phyloP scores from a whole-genome alignment of 2,888 invertebrate genomes.

The Ectemnius continuus region DNA sequence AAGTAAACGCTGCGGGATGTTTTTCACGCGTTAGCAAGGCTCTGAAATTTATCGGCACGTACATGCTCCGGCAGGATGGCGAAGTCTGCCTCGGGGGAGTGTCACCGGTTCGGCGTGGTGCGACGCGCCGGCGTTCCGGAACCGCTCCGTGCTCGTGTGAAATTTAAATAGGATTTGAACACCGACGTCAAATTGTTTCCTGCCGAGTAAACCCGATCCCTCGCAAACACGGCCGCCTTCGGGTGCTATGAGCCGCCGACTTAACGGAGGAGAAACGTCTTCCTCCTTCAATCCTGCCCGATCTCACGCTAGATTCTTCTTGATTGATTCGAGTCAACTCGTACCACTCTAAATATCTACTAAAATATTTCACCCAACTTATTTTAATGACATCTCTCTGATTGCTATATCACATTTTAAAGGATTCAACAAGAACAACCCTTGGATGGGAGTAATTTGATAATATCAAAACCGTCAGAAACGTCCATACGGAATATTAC shows the following conservation, averaged over 20 bases:
- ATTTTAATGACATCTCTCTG: too few relatives aligned
- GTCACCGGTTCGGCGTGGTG: constrained; percentile 11
- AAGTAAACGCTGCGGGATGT: not conserved
- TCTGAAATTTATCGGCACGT: constrained; percentile 5
- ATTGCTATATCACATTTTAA: too few relatives aligned
- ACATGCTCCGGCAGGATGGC: constrained; percentile 25
- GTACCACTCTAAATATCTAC: not conserved
- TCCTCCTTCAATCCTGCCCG: constrained; percentile 12
- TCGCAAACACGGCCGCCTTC: constrained; percentile 44
- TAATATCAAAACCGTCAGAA: too few relatives aligned
- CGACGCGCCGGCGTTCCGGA: constrained; percentile 16
- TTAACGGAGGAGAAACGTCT: constrained; percentile 18
- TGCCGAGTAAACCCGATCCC: constrained; percentile 39
- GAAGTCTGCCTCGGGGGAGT: constrained; percentile 26
- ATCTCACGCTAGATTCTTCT: not conserved
- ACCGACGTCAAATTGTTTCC: constrained; percentile 43
- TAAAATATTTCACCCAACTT: too few relatives aligned
- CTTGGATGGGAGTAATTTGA: too few relatives aligned
- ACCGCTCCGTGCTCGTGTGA: constrained; percentile 37
- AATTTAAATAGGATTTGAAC: constrained; percentile 54
- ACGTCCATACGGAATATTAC: too few relatives aligned
- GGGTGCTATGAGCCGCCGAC: constrained; percentile 33
- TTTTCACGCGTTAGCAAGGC: not conserved
- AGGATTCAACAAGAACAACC: too few relatives aligned
- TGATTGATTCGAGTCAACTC: constrained; percentile 19